Percentiles rank a stretch among this genome's conserved stretches.
Evolutionary conservation across 2,113 vertebrate genomes (phyloP).

Genomic region (Rhea americana): DNA sequence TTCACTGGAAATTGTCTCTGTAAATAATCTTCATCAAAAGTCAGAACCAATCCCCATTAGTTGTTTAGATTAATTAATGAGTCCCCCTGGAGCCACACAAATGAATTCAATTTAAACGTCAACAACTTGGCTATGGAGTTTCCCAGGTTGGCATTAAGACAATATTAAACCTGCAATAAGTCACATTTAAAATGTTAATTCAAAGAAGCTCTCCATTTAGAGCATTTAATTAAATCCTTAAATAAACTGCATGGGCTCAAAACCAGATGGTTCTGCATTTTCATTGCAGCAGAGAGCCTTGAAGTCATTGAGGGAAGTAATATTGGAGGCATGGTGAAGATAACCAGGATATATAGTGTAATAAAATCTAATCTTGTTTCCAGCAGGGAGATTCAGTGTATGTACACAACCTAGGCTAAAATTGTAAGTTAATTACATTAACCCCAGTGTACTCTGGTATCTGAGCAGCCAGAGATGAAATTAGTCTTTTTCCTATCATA

Average conservation of each 20-base stretch:
- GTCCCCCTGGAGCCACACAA: slow-evolving; percentile 82
- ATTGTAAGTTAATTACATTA: slow-evolving; percentile 84
- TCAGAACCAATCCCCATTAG: slow-evolving; percentile 85
- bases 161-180: slow-evolving; percentile 86
- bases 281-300: slow-evolving; percentile 70
- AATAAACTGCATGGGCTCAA: slow-evolving; percentile 84
- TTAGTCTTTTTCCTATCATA: slow-evolving; percentile 80
- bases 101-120: slow-evolving; percentile 85
- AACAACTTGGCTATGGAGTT: slow-evolving; percentile 81
- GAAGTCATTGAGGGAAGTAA: slow-evolving; percentile 77
- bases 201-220: slow-evolving; percentile 82
- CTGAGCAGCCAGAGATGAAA: slow-evolving; percentile 79
- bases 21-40: slow-evolving; percentile 88
- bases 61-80: slow-evolving; percentile 87
- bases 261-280: slow-evolving; percentile 82
- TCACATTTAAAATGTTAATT: slow-evolving; percentile 91
- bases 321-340: slow-evolving; percentile 77
- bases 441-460: slow-evolving; percentile 77
- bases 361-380: slow-evolving; percentile 82
- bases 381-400: slow-evolving; percentile 80
- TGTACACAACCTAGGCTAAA: slow-evolving; percentile 82
- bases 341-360: slow-evolving; percentile 84
- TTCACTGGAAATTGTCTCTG: slow-evolving; percentile 83
- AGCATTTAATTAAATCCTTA: slow-evolving; percentile 91
- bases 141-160: slow-evolving; percentile 84